Evolutionary conservation across 2,888 invertebrate species (phyloP).

Genomic region (Prostheceraeus crozeri): DNA sequence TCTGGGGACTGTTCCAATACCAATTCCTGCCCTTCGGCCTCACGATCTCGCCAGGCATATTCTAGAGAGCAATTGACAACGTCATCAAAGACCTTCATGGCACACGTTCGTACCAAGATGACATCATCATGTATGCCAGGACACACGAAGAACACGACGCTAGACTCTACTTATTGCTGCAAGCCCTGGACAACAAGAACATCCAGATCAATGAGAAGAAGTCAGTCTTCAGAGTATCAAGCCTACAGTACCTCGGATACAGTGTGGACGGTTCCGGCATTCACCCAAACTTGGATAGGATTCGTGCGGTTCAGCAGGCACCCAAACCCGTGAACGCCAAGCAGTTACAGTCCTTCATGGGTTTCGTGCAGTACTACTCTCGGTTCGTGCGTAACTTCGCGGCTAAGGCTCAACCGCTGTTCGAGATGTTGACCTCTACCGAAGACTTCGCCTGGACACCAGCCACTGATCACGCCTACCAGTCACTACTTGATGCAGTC

Average conservation of each 20-base stretch:
- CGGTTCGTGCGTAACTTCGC: conserved; percentile 19
- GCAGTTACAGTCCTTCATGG: not conserved
- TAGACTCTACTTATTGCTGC: conserved; percentile 4
- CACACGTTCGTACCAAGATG: not conserved
- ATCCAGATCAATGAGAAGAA: conserved; percentile 5
- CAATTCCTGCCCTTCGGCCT: too few species aligned
- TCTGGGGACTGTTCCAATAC: too few species aligned
- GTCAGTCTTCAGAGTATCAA: not conserved
- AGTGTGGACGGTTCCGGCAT: not conserved
- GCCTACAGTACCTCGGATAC: not conserved
- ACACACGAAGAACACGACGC: not conserved
- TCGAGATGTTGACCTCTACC: conserved; percentile 1
- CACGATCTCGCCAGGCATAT: not conserved
- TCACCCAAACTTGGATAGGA: not conserved
- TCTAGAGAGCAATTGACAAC: not conserved
- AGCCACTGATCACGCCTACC: not conserved
- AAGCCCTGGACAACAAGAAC: conserved; percentile 13
- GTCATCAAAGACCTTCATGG: conserved; percentile 1
- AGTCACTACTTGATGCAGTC: not conserved
- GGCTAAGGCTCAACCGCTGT: conserved; percentile 12
- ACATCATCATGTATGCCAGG: not conserved
- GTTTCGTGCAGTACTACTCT: conserved; percentile 9
- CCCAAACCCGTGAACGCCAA: not conserved
- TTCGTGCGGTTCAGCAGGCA: conserved; percentile 1
- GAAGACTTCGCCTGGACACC: not conserved